Percentiles rank a stretch among this genome's conserved stretches.
phyloP scores from a whole-genome alignment of 2,797 vertebrate genomes.

The Nothura maculosa region DNA sequence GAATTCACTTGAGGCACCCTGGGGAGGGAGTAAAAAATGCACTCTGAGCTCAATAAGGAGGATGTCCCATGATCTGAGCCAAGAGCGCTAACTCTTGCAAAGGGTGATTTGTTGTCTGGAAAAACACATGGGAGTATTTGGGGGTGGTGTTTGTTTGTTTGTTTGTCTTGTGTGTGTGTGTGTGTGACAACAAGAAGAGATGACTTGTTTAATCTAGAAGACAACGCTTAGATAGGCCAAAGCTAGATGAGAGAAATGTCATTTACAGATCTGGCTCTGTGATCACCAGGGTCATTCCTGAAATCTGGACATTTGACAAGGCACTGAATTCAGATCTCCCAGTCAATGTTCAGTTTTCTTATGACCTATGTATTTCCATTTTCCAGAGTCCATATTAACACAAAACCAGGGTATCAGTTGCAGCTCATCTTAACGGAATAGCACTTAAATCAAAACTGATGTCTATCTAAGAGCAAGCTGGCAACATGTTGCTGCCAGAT shows the following conservation, averaged over 20 bases:
- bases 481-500: not conserved
- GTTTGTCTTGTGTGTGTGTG: too few species aligned
- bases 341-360: constrained; percentile 17
- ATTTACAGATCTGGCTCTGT: not conserved
- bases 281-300: constrained; percentile 9
- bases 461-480: constrained; percentile 17
- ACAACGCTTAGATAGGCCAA: not conserved
- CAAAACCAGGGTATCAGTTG: constrained; percentile 37
- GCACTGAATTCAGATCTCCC: not conserved
- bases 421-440: constrained; percentile 65
- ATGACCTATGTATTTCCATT: constrained; percentile 39
- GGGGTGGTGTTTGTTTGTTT: too few species aligned
- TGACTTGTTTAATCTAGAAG: not conserved
- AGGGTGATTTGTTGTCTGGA: not conserved
- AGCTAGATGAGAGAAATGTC: not conserved
- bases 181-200: not conserved
- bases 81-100: not conserved
- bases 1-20: not conserved
- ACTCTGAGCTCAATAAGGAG: not conserved
- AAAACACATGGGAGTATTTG: not conserved
- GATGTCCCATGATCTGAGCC: not conserved
- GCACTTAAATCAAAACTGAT: constrained; percentile 62
- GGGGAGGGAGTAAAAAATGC: not conserved
- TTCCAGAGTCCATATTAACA: constrained; percentile 32
- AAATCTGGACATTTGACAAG: constrained; percentile 36